These are phyloP conservation scores for Diaperis boleti DNA, from an alignment of 2,888 invertebrate genomes.

Conservation along the genomic window DNA sequence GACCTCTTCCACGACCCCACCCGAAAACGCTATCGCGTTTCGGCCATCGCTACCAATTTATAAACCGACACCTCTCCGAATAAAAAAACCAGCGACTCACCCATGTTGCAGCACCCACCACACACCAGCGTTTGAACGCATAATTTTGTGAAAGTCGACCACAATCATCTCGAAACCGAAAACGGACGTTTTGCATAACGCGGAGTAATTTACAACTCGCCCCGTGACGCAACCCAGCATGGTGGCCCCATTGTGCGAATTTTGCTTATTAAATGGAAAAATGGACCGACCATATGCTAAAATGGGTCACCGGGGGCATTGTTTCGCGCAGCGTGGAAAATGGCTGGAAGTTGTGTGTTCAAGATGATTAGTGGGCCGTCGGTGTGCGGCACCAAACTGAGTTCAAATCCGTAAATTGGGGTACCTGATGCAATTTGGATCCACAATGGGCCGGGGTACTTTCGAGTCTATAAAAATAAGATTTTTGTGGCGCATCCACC, in stretches of 20 bases:
- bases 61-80: too few species aligned
- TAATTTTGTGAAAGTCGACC: slow-evolving; percentile 39
- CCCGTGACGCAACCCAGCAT: slow-evolving; percentile 28
- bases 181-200: slow-evolving; percentile 40
- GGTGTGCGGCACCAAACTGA: too few species aligned
- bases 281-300: slow-evolving; percentile 47
- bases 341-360: slow-evolving; percentile 4
- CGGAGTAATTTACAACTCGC: slow-evolving; percentile 39
- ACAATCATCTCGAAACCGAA: slow-evolving; percentile 36
- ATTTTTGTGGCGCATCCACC: too few species aligned
- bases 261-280: slow-evolving; percentile 32
- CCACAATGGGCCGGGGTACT: too few species aligned
- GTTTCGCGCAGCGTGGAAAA: slow-evolving; percentile 16
- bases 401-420: too few species aligned
- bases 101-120: slow-evolving; percentile 6
- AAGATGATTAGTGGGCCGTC: slow-evolving; percentile 20
- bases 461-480: too few species aligned
- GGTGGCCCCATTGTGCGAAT: slow-evolving; percentile 22
- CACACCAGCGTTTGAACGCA: not conserved
- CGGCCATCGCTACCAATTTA: too few species aligned
- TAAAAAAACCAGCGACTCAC: slow-evolving; percentile 29
- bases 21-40: too few species aligned
- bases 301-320: slow-evolving; percentile 50
- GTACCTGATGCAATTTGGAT: too few species aligned
- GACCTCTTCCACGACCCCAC: too few species aligned